A percentile compares a stretch with the other conserved stretches of the same genome.
These are phyloP conservation scores for Drosophila demipolita DNA, from an alignment of 2,888 invertebrate species.

Conservation along the genomic window DNA sequence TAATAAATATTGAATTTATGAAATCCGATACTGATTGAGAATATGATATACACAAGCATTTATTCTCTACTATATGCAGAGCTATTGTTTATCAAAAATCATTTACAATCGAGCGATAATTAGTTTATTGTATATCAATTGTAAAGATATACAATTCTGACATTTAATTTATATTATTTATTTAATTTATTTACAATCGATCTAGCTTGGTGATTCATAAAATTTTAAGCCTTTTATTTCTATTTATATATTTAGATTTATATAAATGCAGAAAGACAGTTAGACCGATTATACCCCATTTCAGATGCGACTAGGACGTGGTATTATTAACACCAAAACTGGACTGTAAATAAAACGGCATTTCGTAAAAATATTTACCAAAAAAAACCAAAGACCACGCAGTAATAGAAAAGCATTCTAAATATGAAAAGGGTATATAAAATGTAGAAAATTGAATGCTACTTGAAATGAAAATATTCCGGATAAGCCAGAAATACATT, in stretches of 20 bases:
- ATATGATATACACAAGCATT: not conserved
- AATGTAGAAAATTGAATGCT: not conserved
- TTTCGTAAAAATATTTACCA: slow-evolving; percentile 70
- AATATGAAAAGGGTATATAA: slow-evolving; percentile 5
- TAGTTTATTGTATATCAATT: not conserved
- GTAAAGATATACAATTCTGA: not conserved
- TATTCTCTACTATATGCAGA: not conserved
- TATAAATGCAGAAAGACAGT: not conserved
- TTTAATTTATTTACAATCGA: not conserved
- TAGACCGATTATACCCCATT: not conserved
- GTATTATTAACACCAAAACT: slow-evolving; percentile 2
- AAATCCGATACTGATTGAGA: not conserved
- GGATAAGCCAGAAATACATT: slow-evolving; percentile 8
- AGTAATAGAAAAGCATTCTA: slow-evolving; percentile 7
- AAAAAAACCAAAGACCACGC: slow-evolving; percentile 36
- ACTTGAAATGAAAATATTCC: slow-evolving; percentile 26
- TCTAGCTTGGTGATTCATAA: rapidly evolving
- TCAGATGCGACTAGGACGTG: not conserved
- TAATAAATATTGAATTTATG: not conserved
- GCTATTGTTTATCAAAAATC: not conserved
- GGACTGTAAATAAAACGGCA: slow-evolving; percentile 69
- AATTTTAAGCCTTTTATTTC: not conserved
- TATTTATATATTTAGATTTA: not conserved
- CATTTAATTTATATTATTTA: not conserved
- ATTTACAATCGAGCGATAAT: not conserved